These are phyloP conservation scores for Drosophila biarmipes DNA, from an alignment of 1,140 invertebrate genomes.

Conservation along the genomic window DNA sequence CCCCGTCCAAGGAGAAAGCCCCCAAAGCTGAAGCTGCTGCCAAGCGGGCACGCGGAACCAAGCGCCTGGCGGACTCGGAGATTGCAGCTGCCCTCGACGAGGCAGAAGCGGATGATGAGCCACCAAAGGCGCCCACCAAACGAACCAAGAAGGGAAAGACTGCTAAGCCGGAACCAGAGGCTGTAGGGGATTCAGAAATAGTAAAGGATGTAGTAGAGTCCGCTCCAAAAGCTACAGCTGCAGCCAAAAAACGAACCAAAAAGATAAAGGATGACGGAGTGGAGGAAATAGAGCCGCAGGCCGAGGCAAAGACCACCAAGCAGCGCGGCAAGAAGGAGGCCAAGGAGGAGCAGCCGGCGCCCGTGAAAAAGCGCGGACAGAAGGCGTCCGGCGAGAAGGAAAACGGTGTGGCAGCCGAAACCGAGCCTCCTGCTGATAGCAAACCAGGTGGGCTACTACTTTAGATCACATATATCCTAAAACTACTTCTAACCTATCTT, in stretches of 20 bases:
- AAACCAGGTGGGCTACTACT: conserved; percentile 49
- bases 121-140: conserved; percentile 11
- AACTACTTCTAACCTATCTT: neutral
- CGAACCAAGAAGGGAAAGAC: conserved; percentile 18
- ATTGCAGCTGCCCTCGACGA: conserved; percentile 37
- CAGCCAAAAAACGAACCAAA: conserved; percentile 17
- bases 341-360: conserved; percentile 9
- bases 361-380: conserved; percentile 39
- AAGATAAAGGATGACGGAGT: conserved; percentile 17
- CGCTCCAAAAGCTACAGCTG: neutral
- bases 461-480: neutral
- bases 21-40: conserved; percentile 14
- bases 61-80: conserved; percentile 42
- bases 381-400: conserved; percentile 7
- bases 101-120: conserved; percentile 7
- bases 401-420: conserved; percentile 5
- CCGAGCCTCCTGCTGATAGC: conserved; percentile 8
- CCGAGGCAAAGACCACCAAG: conserved; percentile 10
- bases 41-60: conserved; percentile 27
- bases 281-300: neutral
- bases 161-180: neutral
- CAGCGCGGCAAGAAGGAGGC: conserved; percentile 10
- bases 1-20: conserved; percentile 13
- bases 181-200: conserved; percentile 2
- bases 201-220: neutral